Conservation (phyloP, 2,113 vertebrate species). For the Xiphorhynchus elegans region DNA sequence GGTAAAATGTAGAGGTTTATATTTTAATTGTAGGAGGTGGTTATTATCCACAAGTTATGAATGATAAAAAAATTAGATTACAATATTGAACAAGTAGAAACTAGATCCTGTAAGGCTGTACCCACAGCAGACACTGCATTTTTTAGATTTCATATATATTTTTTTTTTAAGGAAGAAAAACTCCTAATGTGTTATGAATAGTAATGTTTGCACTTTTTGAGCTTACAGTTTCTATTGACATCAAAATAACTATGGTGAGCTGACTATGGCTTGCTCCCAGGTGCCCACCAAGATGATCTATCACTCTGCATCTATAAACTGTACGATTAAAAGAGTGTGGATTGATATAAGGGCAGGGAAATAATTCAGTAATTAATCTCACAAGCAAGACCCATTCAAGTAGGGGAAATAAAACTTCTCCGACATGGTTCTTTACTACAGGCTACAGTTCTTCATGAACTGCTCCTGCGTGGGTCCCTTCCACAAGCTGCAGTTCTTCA, state of each 20-base stretch:
- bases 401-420: not conserved
- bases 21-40: not conserved
- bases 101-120: not conserved
- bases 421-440: not conserved
- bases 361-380: not conserved
- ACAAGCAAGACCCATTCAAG: not conserved
- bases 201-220: not conserved
- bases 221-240: not conserved
- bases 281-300: not conserved
- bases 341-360: not conserved
- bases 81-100: not conserved
- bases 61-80: not conserved
- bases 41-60: not conserved
- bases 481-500: rapidly evolving
- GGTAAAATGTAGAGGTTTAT: not conserved
- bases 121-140: not conserved
- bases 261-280: not conserved
- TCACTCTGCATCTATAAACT: rapidly evolving
- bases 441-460: not conserved
- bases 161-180: not conserved
- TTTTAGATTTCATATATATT: not conserved
- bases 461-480: not conserved
- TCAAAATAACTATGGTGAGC: not conserved
- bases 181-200: not conserved
- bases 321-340: not conserved